These are phyloP conservation scores for Cyclophora punctaria DNA, from an alignment of 2,888 invertebrate genomes.

Conservation along the genomic window DNA sequence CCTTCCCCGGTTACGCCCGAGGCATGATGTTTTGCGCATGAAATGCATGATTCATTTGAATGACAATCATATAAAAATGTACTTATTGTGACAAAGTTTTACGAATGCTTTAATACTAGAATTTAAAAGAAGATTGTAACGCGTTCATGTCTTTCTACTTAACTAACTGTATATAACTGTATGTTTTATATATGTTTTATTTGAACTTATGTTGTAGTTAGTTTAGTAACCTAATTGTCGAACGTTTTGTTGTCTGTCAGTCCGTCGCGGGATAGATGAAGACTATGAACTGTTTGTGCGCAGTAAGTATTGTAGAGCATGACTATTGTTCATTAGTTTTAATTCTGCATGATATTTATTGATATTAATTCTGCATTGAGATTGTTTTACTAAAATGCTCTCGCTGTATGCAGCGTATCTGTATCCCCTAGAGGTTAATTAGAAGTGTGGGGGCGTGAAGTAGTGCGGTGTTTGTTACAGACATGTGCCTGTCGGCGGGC, in stretches of 20 bases:
- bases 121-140: too few relatives aligned
- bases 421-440: background rate
- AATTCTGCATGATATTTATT: too few relatives aligned
- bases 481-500: conserved; percentile 54
- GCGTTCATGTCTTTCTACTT: too few relatives aligned
- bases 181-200: background rate
- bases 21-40: too few relatives aligned
- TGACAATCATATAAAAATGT: too few relatives aligned
- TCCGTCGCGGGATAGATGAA: conserved; percentile 43
- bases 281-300: conserved; percentile 45
- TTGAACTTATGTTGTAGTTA: conserved; percentile 23
- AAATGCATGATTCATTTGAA: too few relatives aligned
- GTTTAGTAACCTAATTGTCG: conserved; percentile 10
- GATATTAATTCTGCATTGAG: too few relatives aligned
- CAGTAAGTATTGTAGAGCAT: conserved; percentile 53
- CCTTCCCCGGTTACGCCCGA: too few relatives aligned
- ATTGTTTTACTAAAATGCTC: too few relatives aligned
- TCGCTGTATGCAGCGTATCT: too few relatives aligned
- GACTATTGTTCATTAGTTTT: conserved; percentile 3
- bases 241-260: conserved; percentile 19
- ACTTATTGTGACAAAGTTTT: too few relatives aligned
- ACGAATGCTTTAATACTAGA: too few relatives aligned
- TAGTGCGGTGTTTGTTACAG: conserved; percentile 3
- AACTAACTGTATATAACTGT: background rate
- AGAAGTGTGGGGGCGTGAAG: background rate